Base-by-base conservation (phyloP, 2,797 vertebrate genomes). In the Myripristis jacobus region DNA sequence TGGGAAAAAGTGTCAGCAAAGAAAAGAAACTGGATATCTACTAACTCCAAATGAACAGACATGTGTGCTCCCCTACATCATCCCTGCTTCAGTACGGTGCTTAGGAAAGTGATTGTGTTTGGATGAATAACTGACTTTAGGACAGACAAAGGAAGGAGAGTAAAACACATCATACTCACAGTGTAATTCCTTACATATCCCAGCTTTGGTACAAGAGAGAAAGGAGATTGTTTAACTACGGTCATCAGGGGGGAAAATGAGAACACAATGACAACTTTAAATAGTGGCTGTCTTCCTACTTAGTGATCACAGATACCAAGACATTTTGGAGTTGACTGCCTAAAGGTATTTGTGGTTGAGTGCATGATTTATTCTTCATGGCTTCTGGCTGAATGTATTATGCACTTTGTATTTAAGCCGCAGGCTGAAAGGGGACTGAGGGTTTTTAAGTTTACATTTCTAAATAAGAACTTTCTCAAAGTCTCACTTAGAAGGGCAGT, bases 141-240 rank as follows among this genome's bases (percentile, higher is more conserved):
- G 88, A 93, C 93, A 93, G 79, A 94, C 89, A 92, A 89, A 89
- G n/a, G 88, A 79, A 89, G 90, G 83, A 90, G 85, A 90, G 87
- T 82, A 89, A 92, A 93, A 91, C 85, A 83, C 82, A 36, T 85
- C 78, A 94, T 94, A 94, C 94, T 95, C 91, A 95, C 93, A 87
- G 90, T 75, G 87, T 92, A 94, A 93, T 89, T 94, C 92, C 93
- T 94, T 92, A 94, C 79, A 94, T 87, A 94, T 94, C 93, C 93
- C 89, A 93, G 93, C 94, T 95, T 94, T 84, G 92, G 88, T 91
- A 91, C 87, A 92, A 91, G 88, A 93, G 81, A 93, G 88, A 93
- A 90, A 94, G 88, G 92, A 93, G 73, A 94, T 79, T 85, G 85
- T 91, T 91, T 91, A 91, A 91, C 90, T 87, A 77, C 86, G 90